A percentile compares a stretch with the other conserved stretches of the same genome.
phyloP scores from a whole-genome alignment of 2,888 invertebrate genomes.

The Lasioglossum leucozonium region DNA sequence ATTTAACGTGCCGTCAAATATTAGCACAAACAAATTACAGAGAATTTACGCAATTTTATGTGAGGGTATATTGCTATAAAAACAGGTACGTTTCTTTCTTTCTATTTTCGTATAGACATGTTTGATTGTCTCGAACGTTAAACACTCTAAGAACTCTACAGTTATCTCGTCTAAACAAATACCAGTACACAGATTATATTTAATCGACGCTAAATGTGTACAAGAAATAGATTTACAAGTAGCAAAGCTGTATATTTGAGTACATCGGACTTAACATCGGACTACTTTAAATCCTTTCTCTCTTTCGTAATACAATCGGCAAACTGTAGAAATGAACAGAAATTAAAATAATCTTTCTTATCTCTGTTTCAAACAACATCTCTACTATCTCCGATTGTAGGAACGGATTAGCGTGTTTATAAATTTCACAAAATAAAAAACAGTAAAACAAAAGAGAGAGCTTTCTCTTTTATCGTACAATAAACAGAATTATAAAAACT shows the following conservation, averaged over 20 bases:
- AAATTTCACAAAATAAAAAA: not conserved
- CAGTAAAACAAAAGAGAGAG: not conserved
- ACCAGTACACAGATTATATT: slow-evolving; percentile 17
- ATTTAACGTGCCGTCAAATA: slow-evolving; percentile 15
- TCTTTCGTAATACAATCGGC: slow-evolving; percentile 2
- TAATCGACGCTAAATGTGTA: slow-evolving; percentile 11
- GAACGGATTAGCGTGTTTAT: not conserved
- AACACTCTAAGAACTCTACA: not conserved
- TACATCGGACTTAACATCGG: slow-evolving; percentile 17
- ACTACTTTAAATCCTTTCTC: slow-evolving; percentile 28
- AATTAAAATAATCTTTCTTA: not conserved
- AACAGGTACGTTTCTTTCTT: not conserved
- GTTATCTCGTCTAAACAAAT: not conserved
- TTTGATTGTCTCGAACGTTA: not conserved
- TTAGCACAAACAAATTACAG: slow-evolving; percentile 14
- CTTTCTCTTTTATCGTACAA: not conserved
- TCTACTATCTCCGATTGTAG: slow-evolving; percentile 6
- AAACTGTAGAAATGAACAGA: slow-evolving; percentile 10
- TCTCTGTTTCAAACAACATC: not conserved
- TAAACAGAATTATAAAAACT: not conserved
- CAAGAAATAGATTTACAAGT: slow-evolving; percentile 21
- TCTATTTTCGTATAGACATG: not conserved
- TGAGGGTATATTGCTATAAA: slow-evolving; percentile 2
- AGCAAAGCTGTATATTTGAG: slow-evolving; percentile 25
- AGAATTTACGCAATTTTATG: slow-evolving; percentile 24